phyloP scores from a whole-genome alignment of 1,140 invertebrate species.

The Zophobas atratus region DNA sequence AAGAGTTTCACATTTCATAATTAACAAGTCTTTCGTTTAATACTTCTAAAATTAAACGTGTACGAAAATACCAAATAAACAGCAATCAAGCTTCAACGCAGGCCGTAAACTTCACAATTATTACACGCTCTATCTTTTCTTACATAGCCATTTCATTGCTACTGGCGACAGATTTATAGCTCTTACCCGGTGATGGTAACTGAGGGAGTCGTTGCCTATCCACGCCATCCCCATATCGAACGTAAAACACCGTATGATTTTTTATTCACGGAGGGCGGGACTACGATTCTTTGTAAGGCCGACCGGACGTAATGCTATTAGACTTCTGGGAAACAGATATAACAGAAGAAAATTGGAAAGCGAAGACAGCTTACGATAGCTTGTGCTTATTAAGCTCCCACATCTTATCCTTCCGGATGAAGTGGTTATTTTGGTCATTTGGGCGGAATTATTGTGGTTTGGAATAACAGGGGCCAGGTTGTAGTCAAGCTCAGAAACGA shows the following conservation, averaged over 20 bases:
- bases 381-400: constrained; percentile 25
- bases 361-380: constrained; percentile 23
- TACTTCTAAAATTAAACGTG: not conserved
- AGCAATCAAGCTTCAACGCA: constrained; percentile 12
- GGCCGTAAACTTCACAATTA: constrained; percentile 36
- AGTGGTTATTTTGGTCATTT: not conserved
- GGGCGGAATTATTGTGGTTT: not conserved
- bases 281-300: constrained; percentile 1
- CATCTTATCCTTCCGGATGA: constrained; percentile 9
- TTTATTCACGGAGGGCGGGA: constrained; percentile 17
- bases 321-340: constrained; percentile 24
- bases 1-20: not conserved
- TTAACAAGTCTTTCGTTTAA: not conserved
- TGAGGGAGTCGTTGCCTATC: constrained; percentile 15
- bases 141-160: constrained; percentile 22
- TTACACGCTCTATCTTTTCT: constrained; percentile 15
- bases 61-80: not conserved
- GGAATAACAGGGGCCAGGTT: not conserved
- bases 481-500: too few relatives aligned
- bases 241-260: constrained; percentile 34
- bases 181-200: constrained; percentile 24
- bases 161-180: constrained; percentile 30
- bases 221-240: constrained; percentile 9
- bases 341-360: constrained; percentile 17
- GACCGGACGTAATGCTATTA: constrained; percentile 24